Percentiles rank a stretch among this genome's conserved stretches.
Conservation (phyloP, 2,113 vertebrate species). For the Sapayoa aenigma region DNA sequence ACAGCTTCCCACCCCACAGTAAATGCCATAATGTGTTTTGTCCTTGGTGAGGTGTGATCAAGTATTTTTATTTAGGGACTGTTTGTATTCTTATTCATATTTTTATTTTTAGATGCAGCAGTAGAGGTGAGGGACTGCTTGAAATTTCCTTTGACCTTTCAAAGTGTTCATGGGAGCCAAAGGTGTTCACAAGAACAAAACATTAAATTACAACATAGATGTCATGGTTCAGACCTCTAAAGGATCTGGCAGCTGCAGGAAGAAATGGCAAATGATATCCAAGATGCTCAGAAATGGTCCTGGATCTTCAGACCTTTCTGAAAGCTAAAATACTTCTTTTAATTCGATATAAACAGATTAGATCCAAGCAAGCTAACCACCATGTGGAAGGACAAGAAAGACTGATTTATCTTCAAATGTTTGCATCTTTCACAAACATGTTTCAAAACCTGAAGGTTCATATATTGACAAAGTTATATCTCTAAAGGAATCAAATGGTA, state of each 20-base stretch:
- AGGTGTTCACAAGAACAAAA: conserved; percentile 49
- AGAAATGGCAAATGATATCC: not conserved
- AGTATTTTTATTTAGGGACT: not conserved
- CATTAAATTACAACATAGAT: conserved; percentile 36
- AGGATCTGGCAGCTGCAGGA: not conserved
- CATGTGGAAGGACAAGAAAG: not conserved
- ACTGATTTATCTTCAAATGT: not conserved
- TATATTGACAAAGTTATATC: not conserved
- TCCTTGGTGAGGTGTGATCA: not conserved
- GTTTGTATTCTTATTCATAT: not conserved
- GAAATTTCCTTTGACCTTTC: conserved; percentile 57
- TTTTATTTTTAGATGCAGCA: conserved; percentile 11
- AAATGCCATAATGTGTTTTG: not conserved
- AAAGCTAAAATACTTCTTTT: not conserved
- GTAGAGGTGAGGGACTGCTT: not conserved
- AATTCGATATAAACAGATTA: not conserved
- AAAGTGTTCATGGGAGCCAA: conserved; percentile 30
- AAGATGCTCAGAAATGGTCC: not conserved
- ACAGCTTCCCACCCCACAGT: not conserved
- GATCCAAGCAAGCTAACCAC: not conserved
- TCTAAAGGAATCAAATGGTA: not conserved
- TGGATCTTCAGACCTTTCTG: not conserved
- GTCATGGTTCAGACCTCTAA: conserved; percentile 11
- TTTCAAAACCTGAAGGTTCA: not conserved
- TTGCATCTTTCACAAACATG: not conserved